Evolutionary conservation across 2,113 vertebrate genomes (phyloP).

Genomic region (Bubo scandiacus): DNA sequence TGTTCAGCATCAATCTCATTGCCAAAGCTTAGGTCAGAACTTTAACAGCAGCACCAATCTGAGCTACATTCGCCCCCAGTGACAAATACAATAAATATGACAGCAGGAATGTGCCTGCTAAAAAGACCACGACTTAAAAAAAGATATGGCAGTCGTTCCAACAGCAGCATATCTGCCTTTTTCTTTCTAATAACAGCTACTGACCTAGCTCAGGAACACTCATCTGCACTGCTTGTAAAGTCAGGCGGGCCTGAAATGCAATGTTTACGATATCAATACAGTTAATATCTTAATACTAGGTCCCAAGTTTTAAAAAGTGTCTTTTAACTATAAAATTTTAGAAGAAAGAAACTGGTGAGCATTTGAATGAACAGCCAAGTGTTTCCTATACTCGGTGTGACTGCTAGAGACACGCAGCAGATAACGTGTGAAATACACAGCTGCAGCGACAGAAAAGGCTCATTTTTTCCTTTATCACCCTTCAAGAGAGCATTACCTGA

Average conservation of each 20-base stretch:
- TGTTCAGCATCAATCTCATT: not conserved
- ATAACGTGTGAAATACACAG: rapidly evolving
- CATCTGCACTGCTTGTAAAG: not conserved
- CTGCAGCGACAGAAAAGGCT: rapidly evolving
- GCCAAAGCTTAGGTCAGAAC: not conserved
- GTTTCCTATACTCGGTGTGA: not conserved
- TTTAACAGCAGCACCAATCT: not conserved
- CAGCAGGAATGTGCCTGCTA: not conserved
- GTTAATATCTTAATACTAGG: not conserved
- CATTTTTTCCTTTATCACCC: not conserved
- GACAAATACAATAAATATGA: not conserved
- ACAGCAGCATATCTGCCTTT: not conserved
- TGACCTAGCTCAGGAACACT: not conserved
- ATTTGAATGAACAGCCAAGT: not conserved
- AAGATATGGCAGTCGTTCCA: not conserved
- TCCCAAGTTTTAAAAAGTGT: no score
- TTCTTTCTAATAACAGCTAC: not conserved
- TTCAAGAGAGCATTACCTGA: not conserved
- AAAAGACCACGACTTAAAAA: not conserved
- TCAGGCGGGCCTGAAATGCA: not conserved
- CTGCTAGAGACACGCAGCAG: not conserved
- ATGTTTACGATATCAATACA: not conserved
- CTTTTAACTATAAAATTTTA: not conserved
- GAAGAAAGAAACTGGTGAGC: not conserved
- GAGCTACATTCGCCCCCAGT: not conserved